Evolutionary conservation across 2,888 invertebrate species (phyloP).

Genomic region (Mamestra brassicae): DNA sequence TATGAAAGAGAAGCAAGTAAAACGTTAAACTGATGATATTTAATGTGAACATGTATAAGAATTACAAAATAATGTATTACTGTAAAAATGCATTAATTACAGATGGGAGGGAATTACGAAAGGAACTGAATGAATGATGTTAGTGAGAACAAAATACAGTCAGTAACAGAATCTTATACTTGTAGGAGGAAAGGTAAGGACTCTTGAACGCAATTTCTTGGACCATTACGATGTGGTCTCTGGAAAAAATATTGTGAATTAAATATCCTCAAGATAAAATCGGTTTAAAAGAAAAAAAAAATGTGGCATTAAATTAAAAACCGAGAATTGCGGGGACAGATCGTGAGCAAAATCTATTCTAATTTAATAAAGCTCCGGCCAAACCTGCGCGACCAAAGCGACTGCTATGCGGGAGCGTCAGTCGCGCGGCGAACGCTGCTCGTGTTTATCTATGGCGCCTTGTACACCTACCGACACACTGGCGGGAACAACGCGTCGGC

Average conservation of each 20-base stretch:
- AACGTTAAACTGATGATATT: neutral
- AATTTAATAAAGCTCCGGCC: too few relatives aligned
- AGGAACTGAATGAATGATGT: neutral
- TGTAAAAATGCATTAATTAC: neutral
- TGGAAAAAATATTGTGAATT: constrained; percentile 63
- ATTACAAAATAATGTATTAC: neutral
- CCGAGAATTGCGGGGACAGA: too few relatives aligned
- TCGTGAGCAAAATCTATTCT: too few relatives aligned
- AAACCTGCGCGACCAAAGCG: too few relatives aligned
- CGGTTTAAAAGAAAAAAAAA: too few relatives aligned
- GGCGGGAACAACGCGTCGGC: too few relatives aligned
- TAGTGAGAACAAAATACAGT: constrained; percentile 41
- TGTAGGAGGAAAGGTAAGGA: constrained; percentile 84
- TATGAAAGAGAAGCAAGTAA: neutral
- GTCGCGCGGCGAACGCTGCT: too few relatives aligned
- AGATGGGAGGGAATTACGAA: neutral
- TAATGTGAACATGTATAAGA: neutral
- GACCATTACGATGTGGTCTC: constrained; percentile 78
- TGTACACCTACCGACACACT: too few relatives aligned
- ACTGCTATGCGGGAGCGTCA: too few relatives aligned
- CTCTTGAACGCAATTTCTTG: constrained; percentile 85
- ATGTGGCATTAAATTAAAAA: too few relatives aligned
- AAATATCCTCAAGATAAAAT: too few relatives aligned
- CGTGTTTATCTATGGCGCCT: too few relatives aligned
- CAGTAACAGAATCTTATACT: constrained; percentile 71